Evolutionary conservation across 2,797 vertebrate genomes (phyloP).

Genomic region (Huso huso): DNA sequence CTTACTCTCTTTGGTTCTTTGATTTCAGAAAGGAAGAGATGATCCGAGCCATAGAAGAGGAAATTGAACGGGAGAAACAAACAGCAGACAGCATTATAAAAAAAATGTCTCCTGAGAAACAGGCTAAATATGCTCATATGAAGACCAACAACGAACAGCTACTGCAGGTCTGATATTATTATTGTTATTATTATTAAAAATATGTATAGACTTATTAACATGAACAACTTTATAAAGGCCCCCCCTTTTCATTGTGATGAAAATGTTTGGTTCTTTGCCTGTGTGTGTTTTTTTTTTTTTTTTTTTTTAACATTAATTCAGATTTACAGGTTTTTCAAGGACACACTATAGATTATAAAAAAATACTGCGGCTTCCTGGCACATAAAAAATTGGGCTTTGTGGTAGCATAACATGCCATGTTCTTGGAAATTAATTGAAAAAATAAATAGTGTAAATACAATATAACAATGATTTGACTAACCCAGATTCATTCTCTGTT

Average conservation of each 20-base stretch:
- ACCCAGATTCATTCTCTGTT: neutral
- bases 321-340: too few relatives aligned
- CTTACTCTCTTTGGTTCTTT: slow-evolving; percentile 15
- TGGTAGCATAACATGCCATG: too few relatives aligned
- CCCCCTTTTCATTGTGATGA: neutral
- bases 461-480: neutral
- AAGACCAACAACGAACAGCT: slow-evolving; percentile 78
- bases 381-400: too few relatives aligned
- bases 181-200: neutral
- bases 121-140: slow-evolving; percentile 77
- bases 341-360: too few relatives aligned
- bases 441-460: too few relatives aligned
- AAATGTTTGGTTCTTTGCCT: too few relatives aligned
- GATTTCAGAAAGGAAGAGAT: slow-evolving; percentile 78
- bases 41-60: slow-evolving; percentile 70
- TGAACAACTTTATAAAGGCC: neutral
- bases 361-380: too few relatives aligned
- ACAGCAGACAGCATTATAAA: slow-evolving; percentile 79
- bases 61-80: slow-evolving; percentile 70
- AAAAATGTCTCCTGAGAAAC: slow-evolving; percentile 75
- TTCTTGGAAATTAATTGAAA: too few relatives aligned
- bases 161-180: slow-evolving; percentile 62
- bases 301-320: too few relatives aligned
- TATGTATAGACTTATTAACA: neutral
- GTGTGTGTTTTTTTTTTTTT: too few relatives aligned